A percentile compares a stretch with the other conserved stretches of the same genome.
Evolutionary conservation across 2,797 vertebrate species (phyloP).

Genomic region (Protosalanx chinensis): DNA sequence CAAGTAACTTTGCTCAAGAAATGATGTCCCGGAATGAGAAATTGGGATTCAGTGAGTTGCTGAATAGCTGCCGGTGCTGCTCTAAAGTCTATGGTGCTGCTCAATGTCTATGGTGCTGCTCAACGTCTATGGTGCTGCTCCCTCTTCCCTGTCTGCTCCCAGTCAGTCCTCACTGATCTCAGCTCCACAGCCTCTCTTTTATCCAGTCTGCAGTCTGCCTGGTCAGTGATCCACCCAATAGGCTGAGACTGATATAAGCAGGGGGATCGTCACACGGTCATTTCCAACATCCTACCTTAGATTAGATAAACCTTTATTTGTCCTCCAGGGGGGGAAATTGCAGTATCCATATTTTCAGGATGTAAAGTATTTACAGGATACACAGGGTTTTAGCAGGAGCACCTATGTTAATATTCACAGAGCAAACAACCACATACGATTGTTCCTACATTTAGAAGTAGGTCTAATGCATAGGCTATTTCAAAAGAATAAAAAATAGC

Average conservation of each 20-base stretch:
- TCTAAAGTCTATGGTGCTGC: neutral
- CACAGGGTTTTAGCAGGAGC: too few relatives aligned
- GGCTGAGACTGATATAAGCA: conserved; percentile 60
- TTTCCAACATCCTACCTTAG: conserved; percentile 4
- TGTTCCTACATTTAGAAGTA: too few relatives aligned
- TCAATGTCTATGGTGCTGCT: conserved; percentile 7
- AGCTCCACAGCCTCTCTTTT: conserved; percentile 63
- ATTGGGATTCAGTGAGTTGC: conserved; percentile 42
- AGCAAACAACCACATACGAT: too few relatives aligned
- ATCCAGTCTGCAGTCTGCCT: conserved; percentile 72
- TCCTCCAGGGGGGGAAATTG: too few relatives aligned
- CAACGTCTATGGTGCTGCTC: conserved; percentile 18
- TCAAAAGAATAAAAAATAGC: neutral
- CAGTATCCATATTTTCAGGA: too few relatives aligned
- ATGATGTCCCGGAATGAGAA: conserved; percentile 44
- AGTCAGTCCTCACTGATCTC: conserved; percentile 57
- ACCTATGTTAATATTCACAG: too few relatives aligned
- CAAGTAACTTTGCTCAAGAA: conserved; percentile 19
- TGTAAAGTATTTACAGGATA: too few relatives aligned
- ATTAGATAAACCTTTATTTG: too few relatives aligned
- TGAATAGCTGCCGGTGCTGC: conserved; percentile 41
- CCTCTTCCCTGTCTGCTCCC: conserved; percentile 11
- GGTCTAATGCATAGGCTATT: too few relatives aligned
- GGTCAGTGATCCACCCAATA: conserved; percentile 69
- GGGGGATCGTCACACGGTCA: neutral